phyloP scores from a whole-genome alignment of 2,888 invertebrate genomes.

The Ceraclea dissimilis region DNA sequence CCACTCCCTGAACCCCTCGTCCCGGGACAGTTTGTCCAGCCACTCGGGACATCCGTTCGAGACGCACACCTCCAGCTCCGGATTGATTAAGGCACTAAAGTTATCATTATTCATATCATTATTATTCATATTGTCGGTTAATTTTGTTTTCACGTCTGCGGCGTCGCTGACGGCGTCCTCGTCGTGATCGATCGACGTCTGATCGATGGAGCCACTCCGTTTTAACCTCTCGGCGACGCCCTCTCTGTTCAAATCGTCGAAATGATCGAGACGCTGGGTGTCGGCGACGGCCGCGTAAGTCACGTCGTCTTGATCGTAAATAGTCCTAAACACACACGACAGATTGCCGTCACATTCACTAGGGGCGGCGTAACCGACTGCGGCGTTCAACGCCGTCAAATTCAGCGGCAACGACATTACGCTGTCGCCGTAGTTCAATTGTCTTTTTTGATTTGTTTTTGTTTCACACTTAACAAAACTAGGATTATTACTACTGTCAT shows the following conservation, averaged over 20 bases:
- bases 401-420: constrained; percentile 22
- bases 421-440: constrained; percentile 22
- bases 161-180: constrained; percentile 12
- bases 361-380: constrained; percentile 4
- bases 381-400: constrained; percentile 20
- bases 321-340: constrained; percentile 30
- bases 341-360: constrained; percentile 25
- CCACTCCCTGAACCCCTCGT: constrained; percentile 76
- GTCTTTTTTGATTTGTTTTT: constrained; percentile 8
- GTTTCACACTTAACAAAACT: not conserved
- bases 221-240: constrained; percentile 10
- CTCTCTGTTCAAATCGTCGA: constrained; percentile 13
- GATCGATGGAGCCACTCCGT: constrained; percentile 9
- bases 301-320: not conserved
- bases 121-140: not conserved
- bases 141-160: constrained; percentile 24
- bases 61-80: constrained; percentile 22
- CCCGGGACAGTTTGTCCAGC: constrained; percentile 34
- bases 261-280: not conserved
- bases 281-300: constrained; percentile 10
- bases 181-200: constrained; percentile 6
- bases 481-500: not conserved
- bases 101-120: not conserved
- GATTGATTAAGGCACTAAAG: constrained; percentile 9
- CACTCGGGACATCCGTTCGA: constrained; percentile 23